phyloP scores from a whole-genome alignment of 2,797 vertebrate species.

The Nyctalus aviator region DNA sequence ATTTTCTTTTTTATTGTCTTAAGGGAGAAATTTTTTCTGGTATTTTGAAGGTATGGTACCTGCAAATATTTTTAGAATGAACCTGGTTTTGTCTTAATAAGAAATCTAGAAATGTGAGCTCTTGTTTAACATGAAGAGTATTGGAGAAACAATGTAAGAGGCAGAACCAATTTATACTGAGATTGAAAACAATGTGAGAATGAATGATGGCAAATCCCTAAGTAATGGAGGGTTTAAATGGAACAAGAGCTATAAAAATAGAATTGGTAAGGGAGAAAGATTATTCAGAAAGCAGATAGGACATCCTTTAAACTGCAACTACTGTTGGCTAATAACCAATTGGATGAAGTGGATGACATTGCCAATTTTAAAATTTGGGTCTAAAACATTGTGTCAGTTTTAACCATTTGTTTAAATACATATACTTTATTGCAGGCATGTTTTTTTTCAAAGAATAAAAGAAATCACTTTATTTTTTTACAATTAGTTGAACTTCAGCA shows the following conservation, averaged over 20 bases:
- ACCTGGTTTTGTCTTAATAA: neutral
- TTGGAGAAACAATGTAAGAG: slow-evolving; percentile 14
- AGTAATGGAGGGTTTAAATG: slow-evolving; percentile 37
- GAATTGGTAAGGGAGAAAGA: neutral
- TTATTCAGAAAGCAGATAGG: neutral
- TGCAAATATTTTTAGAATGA: slow-evolving; percentile 34
- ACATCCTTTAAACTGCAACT: neutral
- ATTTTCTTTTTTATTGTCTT: slow-evolving; percentile 10
- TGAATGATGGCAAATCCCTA: slow-evolving; percentile 46
- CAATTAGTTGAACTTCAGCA: neutral
- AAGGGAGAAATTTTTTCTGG: slow-evolving; percentile 2
- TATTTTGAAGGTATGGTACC: neutral
- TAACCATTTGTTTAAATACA: slow-evolving; percentile 1
- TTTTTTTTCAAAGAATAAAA: slow-evolving; percentile 34
- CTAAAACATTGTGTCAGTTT: neutral
- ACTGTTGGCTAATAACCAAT: neutral
- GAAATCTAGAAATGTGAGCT: slow-evolving; percentile 34
- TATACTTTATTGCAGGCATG: neutral
- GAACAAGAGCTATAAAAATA: slow-evolving; percentile 45
- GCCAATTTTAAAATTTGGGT: neutral
- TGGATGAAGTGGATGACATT: neutral
- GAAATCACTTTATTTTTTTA: neutral
- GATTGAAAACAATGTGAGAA: slow-evolving; percentile 50
- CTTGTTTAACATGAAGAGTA: slow-evolving; percentile 42
- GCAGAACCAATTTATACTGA: slow-evolving; percentile 3